Evolutionary conservation across 2,797 vertebrate genomes (phyloP).

Genomic region (Cynopterus sphinx): DNA sequence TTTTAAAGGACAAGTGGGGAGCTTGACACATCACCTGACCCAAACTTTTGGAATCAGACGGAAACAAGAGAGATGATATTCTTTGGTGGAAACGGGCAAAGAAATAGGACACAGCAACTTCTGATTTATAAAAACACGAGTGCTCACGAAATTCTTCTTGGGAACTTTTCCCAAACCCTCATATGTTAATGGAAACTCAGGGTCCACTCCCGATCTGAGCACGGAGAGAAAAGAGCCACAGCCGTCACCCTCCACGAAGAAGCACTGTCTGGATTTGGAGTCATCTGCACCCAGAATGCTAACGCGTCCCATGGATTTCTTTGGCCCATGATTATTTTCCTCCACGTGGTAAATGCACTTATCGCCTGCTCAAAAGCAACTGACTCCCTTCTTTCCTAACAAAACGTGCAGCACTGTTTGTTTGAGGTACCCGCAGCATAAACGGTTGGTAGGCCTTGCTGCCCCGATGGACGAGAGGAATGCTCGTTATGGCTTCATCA

Average conservation of each 20-base stretch:
- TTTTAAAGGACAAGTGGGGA: not conserved
- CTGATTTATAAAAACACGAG: not conserved
- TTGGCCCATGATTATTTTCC: not conserved
- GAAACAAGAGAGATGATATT: not conserved
- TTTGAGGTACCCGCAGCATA: no score
- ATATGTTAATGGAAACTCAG: not conserved
- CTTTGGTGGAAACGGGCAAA: not conserved
- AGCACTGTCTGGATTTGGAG: not conserved
- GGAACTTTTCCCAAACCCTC: not conserved
- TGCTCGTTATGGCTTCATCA: no score
- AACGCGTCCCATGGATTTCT: not conserved
- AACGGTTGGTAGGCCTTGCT: no score
- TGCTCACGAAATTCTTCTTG: not conserved
- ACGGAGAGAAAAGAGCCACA: not conserved
- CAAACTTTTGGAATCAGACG: not conserved
- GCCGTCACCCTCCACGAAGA: not conserved
- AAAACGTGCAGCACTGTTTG: no score
- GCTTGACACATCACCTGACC: not conserved
- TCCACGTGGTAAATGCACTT: not conserved
- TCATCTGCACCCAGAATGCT: not conserved
- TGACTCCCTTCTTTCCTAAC: no score
- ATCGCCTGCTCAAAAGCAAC: no score
- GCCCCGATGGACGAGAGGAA: no score
- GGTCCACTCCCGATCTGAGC: not conserved
- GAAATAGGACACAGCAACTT: not conserved